Base-by-base conservation (phyloP, 2,888 invertebrate species). In the Drosophila merina region DNA sequence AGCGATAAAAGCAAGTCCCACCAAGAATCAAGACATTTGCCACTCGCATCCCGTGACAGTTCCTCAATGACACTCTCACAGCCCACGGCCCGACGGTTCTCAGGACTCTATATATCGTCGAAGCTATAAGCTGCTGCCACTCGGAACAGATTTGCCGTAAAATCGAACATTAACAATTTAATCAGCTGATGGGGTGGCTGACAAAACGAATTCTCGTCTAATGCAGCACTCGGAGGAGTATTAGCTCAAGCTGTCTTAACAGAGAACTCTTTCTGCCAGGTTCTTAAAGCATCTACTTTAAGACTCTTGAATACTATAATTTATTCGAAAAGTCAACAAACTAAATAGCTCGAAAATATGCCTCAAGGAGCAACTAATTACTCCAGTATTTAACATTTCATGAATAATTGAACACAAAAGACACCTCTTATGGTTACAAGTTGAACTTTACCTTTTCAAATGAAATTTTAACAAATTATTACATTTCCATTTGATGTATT, bases 101-200 rank as follows among this genome's bases (percentile, higher is more conserved):
- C 25, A 20, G 44, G 25, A 44, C 8, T 57, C 40, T 20, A 20
- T 20, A 20, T 20, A 20, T 20, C 20, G 20, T 51, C 28, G 7
- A 14, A 36, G 40, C 47, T 20, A 25, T 55, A 28, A 30, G 44
- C 25, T 10, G 20, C 26, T 26, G 7, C 25, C 58, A 49, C 31
- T 42, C 9, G 31, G 30, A 48, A 42, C 52, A 40, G 68, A 69
- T 69, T 69, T 48, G 30, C 26, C 33, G 33, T 40, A 40, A 70
- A 71, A 60, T 71, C 72, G 62, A 62, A 50, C 62, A 62, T 70
- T 71, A 60, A 47, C 69, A 71, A 49, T 70, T 71, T 70, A 55
- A 71, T 60, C 59, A 71, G 55, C 62, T 38, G 52, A 52, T 38
- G 70, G 36, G 52, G 36, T n/a, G 36, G 62, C 71, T 71, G 72